A percentile compares a stretch with the other conserved stretches of the same genome.
Conservation (phyloP, 1,140 invertebrate genomes). For the Drosophila neocordata region DNA sequence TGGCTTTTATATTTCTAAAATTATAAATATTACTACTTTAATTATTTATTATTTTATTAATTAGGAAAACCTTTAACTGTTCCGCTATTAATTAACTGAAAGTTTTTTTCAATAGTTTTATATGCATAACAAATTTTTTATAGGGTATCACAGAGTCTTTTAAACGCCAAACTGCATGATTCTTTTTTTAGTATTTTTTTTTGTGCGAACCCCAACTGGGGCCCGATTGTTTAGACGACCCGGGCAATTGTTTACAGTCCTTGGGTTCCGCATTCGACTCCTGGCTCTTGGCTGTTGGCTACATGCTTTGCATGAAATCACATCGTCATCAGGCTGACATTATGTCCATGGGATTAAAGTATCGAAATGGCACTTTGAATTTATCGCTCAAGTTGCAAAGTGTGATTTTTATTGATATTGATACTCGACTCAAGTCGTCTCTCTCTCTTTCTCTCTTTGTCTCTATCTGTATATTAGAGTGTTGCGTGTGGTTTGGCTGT, state of each 20-base stretch:
- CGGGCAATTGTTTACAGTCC: constrained; percentile 78
- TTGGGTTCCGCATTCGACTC: constrained; percentile 61
- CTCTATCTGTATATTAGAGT: constrained; percentile 21
- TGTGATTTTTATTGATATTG: constrained; percentile 80
- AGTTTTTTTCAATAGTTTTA: too few species aligned
- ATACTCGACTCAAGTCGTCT: constrained; percentile 48
- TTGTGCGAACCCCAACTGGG: constrained; percentile 34
- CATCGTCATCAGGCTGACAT: constrained; percentile 79
- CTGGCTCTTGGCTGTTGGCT: constrained; percentile 38
- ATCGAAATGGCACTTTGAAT: constrained; percentile 77
- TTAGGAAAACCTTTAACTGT: too few species aligned
- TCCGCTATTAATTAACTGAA: too few species aligned
- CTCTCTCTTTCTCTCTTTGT: neutral
- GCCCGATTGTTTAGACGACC: constrained; percentile 68
- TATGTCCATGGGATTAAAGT: constrained; percentile 79
- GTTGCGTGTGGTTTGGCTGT: constrained; percentile 28
- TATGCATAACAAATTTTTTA: neutral
- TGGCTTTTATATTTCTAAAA: too few species aligned
- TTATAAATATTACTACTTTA: too few species aligned
- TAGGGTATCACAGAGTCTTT: neutral
- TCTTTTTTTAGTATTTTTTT: neutral
- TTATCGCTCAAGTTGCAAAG: constrained; percentile 75
- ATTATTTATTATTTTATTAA: too few species aligned
- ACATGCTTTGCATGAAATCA: constrained; percentile 81
- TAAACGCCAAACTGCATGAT: neutral